Percentiles rank a stretch among this genome's conserved stretches.
Evolutionary conservation across 2,888 invertebrate genomes (phyloP).

Genomic region (Lasioglossum morio): DNA sequence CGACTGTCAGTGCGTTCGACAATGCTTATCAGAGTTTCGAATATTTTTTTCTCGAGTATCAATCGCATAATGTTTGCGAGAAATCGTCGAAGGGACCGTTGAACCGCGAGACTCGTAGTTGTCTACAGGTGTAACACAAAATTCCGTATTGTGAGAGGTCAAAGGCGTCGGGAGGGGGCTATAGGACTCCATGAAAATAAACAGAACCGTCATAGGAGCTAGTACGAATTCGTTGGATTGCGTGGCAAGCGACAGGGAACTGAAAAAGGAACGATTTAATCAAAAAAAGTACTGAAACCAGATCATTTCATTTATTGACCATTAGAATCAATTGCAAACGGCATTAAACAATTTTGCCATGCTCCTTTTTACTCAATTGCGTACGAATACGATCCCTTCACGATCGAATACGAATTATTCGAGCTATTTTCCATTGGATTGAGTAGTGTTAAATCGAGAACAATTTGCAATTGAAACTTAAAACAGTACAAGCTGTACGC

Average conservation of each 20-base stretch:
- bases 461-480: too few species aligned
- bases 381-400: background rate
- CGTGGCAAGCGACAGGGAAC: background rate
- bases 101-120: constrained; percentile 30
- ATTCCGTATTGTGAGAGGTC: background rate
- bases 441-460: too few species aligned
- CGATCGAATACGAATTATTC: background rate
- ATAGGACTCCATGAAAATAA: constrained; percentile 26
- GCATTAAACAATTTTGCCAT: background rate
- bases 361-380: too few species aligned
- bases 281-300: background rate
- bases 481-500: too few species aligned
- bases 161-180: background rate
- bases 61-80: background rate
- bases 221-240: background rate
- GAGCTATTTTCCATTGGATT: background rate
- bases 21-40: background rate
- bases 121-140: constrained; percentile 3
- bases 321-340: background rate
- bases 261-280: background rate
- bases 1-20: background rate
- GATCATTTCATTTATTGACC: background rate
- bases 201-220: constrained; percentile 11
- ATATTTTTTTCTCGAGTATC: background rate
- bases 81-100: constrained; percentile 29